Percentiles rank a stretch among this genome's conserved stretches.
phyloP scores from a whole-genome alignment of 2,113 vertebrate genomes.

The Plestiodon gilberti region DNA sequence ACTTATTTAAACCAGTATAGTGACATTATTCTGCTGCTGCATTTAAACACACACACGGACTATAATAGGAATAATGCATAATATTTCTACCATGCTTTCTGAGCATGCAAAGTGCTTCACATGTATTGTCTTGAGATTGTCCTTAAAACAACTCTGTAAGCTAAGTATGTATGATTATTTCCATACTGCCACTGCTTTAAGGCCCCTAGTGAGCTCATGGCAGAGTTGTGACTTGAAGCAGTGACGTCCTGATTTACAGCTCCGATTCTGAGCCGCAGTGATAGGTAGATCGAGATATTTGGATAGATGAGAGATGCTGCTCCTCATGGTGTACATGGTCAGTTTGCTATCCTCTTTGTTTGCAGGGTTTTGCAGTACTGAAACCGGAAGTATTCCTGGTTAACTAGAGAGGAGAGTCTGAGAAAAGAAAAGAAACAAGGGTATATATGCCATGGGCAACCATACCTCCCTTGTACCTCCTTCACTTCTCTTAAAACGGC shows the following conservation, averaged over 20 bases:
- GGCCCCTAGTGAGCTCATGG: no score
- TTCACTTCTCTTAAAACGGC: background rate
- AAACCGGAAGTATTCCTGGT: background rate
- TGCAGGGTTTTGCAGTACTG: background rate
- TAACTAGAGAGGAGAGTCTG: background rate
- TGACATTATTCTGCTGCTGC: background rate
- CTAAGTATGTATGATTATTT: no score
- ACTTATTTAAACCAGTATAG: background rate
- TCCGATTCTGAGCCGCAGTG: no score
- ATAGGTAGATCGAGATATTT: no score
- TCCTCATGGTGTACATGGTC: background rate
- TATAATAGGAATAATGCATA: background rate
- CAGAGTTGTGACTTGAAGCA: background rate
- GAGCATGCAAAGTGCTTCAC: no score
- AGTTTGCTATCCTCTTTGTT: background rate
- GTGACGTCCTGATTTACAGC: no score
- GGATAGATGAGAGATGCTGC: background rate
- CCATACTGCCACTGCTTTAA: no score
- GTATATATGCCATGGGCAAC: background rate
- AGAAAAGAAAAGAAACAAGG: background rate
- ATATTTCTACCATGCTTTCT: no score
- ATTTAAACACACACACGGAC: background rate
- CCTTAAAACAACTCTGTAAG: no score
- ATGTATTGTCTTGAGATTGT: no score
- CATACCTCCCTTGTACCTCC: background rate